Evolutionary conservation across 2,113 vertebrate species (phyloP).

Genomic region (Athene cunicularia): DNA sequence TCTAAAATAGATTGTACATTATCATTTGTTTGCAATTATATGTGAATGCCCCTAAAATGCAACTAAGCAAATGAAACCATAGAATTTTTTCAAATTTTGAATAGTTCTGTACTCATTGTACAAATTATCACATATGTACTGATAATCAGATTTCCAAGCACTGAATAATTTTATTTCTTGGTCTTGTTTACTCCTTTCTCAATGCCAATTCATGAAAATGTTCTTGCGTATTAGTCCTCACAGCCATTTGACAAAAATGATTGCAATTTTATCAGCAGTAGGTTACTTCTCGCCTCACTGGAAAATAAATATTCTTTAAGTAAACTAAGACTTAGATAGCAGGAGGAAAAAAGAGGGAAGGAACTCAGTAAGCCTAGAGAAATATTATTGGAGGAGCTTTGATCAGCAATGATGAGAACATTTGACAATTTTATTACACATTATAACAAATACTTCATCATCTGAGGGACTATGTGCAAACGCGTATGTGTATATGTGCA

Average conservation of each 20-base stretch:
- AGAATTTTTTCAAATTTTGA: background rate
- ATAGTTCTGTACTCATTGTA: background rate
- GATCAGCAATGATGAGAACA: background rate
- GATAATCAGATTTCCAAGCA: background rate
- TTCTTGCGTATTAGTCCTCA: background rate
- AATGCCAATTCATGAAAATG: background rate
- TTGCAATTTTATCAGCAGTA: background rate
- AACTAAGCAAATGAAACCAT: background rate
- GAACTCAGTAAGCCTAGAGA: background rate
- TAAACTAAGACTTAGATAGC: background rate
- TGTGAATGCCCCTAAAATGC: background rate
- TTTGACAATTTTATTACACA: background rate
- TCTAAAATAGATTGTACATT: background rate
- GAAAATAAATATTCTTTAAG: background rate
- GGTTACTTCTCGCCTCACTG: background rate
- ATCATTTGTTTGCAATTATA: background rate
- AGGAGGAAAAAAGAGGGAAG: background rate
- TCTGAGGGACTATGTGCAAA: background rate
- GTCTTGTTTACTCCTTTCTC: background rate
- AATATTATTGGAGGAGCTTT: background rate
- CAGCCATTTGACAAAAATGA: background rate
- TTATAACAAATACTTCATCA: background rate
- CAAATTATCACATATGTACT: background rate
- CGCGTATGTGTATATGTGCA: background rate
- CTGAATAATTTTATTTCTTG: background rate